Base-by-base conservation (phyloP, 2,113 vertebrate species). In the Aptenodytes patagonicus region DNA sequence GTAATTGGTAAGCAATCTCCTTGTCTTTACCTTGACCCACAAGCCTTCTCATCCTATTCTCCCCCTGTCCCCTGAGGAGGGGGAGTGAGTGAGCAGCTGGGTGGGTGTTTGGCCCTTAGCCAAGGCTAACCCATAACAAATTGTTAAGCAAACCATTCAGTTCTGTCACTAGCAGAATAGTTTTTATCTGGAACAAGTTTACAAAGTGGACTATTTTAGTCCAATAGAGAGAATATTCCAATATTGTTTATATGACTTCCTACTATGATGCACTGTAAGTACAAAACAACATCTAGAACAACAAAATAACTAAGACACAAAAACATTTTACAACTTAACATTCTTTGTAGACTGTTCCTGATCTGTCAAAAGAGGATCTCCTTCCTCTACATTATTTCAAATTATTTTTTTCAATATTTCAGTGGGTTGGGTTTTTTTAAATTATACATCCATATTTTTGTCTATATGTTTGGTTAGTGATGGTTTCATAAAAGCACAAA, bases 171-270 rank as follows among this genome's bases (percentile, higher is more conserved):
- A 87, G 91, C 75, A 92, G 95, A 72, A 92, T 84, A 94, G 34
- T 91, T 89, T 80, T 80, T 57, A 81, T 70, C 29, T 75, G 62
- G n/a, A 88, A 94, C 88, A 94, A 82, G 52, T 47, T 95, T 96
- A 96, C 94, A 97, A 97, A 96, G 96, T 36, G 90, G 84, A 95
- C 92, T 92, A 78, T 94, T 83, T 65, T 83, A 95, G 78, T 94
- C 65, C 81, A 95, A 68, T 65, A 60, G 51, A 60, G 44, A 64
- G 44, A 73, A 66, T 40, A 61, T 42, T 72, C 69, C 80, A 62
- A 52, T 86, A 83, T 68, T 60, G 29, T 51, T 80, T 68, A 57
- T 62, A 70, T 49, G 60, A 51, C 66, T 80, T 86, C 47, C 75
- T 86, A 64, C 66, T 64, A 51, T 58, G 60, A 58, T 72, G 46